Base-by-base conservation (phyloP, 2,797 vertebrate genomes). In the Labeo calbasu region DNA sequence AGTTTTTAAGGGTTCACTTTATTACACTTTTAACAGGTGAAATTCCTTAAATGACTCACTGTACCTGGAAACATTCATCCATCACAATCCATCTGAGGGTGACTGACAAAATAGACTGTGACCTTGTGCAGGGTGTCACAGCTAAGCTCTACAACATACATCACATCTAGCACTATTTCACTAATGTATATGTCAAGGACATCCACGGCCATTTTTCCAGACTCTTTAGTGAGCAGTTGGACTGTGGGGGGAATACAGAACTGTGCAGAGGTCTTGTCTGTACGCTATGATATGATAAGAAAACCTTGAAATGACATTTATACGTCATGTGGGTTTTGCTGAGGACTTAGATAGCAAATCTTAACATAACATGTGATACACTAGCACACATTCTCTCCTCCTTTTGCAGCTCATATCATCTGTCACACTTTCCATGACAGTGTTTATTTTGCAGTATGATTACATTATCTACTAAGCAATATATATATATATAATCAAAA, bases 301-400 rank as follows among this genome's bases (percentile, higher is more conserved):
- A 71, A 82, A 86, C 83, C 85, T 85, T 81, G 57, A 81, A 19
- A 28, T 9, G 25, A 57, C 25, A 65, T 19, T 80, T 69, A 63
- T 1, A 68, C 40, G 3, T 28, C 51, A 75, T 59, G n/a, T 51
- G 36, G 28, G 59, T 11, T 71, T 53, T 75, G 50, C 25, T 77
- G 25, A 51, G 55, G 65, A 21, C 68, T 68, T 68, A 46, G 71
- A 81, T 82, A 81, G 32, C 76, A 73, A 73, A 83, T 78, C 59
- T 85, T 69, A 85, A 71, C 21, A 70, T 66, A 65, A 78, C 51
- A 68, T 50, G 55, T 0, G 53, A 86, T 79, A 78, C 11, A 72
- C 72, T 61, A 53, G 21, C 8, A 68, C 43, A 85, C 21, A 51
- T 25, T 21, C n/a, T 55, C 15, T 23, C 51, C 63, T 53, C 48